phyloP scores from a whole-genome alignment of 2,888 invertebrate genomes.

The Hypolimnas misippus region DNA sequence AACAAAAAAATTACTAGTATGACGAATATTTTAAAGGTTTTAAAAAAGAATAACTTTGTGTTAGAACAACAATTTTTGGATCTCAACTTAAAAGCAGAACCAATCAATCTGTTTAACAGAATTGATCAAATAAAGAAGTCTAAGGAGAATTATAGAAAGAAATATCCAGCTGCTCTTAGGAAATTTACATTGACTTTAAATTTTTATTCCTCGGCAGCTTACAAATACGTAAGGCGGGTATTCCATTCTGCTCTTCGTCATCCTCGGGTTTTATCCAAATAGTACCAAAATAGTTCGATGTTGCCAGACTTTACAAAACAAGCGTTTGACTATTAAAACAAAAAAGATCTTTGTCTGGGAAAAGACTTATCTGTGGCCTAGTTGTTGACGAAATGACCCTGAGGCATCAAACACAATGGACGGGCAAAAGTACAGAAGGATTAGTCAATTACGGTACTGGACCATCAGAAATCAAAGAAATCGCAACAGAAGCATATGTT shows the following conservation, averaged over 20 bases:
- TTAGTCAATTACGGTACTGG: slow-evolving; percentile 24
- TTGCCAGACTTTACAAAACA: slow-evolving; percentile 22
- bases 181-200: slow-evolving; percentile 1
- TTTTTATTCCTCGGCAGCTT: slow-evolving; percentile 1
- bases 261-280: neutral
- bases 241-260: slow-evolving; percentile 1
- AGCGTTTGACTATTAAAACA: slow-evolving; percentile 25
- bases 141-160: slow-evolving; percentile 1
- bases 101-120: slow-evolving; percentile 1
- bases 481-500: slow-evolving; percentile 16
- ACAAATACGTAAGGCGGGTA: slow-evolving; percentile 1
- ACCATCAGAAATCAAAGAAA: slow-evolving; percentile 19
- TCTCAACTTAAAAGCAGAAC: slow-evolving; percentile 7
- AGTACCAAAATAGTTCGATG: slow-evolving; percentile 23
- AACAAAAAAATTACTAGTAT: slow-evolving; percentile 5
- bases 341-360: slow-evolving; percentile 18
- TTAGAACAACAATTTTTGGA: slow-evolving; percentile 4
- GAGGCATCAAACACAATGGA: slow-evolving; percentile 27
- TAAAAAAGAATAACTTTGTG: slow-evolving; percentile 5
- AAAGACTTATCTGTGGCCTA: slow-evolving; percentile 21
- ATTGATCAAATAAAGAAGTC: slow-evolving; percentile 3
- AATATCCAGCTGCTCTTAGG: slow-evolving; percentile 7
- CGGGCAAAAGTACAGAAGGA: slow-evolving; percentile 36
- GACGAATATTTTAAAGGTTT: slow-evolving; percentile 2
- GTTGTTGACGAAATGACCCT: slow-evolving; percentile 24